Percentiles rank a stretch among this genome's conserved stretches.
Conservation (phyloP, 1,140 invertebrate genomes). For the Tetramorium simillimum region DNA sequence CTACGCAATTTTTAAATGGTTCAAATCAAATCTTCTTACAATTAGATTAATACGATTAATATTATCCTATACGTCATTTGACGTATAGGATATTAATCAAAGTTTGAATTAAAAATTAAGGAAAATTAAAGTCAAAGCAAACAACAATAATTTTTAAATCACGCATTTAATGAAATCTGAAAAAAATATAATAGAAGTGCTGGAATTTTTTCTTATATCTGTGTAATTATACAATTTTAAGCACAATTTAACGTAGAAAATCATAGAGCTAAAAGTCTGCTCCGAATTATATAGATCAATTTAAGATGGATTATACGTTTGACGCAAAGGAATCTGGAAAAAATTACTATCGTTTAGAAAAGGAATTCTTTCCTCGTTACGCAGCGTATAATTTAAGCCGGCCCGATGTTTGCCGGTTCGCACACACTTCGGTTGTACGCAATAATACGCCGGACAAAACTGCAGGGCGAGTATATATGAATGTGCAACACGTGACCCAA, state of each 20-base stretch:
- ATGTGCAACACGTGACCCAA: constrained; percentile 20
- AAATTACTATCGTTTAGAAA: background rate
- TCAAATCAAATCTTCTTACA: background rate
- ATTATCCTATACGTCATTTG: background rate
- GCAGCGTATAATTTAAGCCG: constrained; percentile 17
- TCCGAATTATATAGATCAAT: background rate
- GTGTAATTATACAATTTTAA: constrained; percentile 5
- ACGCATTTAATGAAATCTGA: background rate
- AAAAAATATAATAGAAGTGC: background rate
- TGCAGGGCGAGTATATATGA: background rate
- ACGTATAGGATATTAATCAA: too few relatives aligned
- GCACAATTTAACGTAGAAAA: background rate
- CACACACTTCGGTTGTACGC: background rate
- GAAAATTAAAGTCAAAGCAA: background rate
- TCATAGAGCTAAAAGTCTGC: background rate
- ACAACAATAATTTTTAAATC: background rate
- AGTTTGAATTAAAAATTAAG: background rate
- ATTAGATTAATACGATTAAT: background rate
- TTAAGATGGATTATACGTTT: background rate
- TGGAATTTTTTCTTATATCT: background rate
- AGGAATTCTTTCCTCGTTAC: constrained; percentile 11
- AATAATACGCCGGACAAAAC: background rate
- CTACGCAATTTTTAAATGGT: background rate
- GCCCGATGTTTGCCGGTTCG: background rate
- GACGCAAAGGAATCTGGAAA: constrained; percentile 13